Base-by-base conservation (phyloP, 2,113 vertebrate species). In the Erinaceus europaeus region DNA sequence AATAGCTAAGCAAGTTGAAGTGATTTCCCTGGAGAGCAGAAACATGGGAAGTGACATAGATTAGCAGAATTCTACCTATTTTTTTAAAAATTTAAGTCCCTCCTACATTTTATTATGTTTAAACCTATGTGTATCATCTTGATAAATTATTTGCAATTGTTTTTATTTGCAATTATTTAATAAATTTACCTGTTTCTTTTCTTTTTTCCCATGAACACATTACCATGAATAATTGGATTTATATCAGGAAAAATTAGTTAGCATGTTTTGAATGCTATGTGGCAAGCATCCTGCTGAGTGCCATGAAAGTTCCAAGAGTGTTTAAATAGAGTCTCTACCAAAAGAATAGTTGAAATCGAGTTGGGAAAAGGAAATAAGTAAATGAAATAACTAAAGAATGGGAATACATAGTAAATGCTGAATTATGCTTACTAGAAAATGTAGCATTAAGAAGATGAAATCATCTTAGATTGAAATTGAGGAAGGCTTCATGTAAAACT, bases 171-270 rank as follows among this genome's bases (percentile, higher is more conserved):
- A 88, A 82, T 44, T 88, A 50, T 78, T 83, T 83, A 89, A 74
- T 32, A 88, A 71, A 83, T 53, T 75, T 44, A 40, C n/a, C 27
- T 61, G 6, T 1, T 62, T 75, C 29, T 62, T 50, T 29, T 9
- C 64, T 83, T 82, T 55, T 79, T 36, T 18, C 50, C 29, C 61
- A 3, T 67, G 42, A 78, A 86, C 29, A 73, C 34, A 18, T 42
- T 21, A 53, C n/a, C 11, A 62, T 53, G 1, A 11, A 57, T 68
- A 76, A 86, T 73, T 34, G 38, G 20, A 52, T 81, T 92, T 89
- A 81, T 15, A 64, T 79, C 29, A 89, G 73, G 91, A 53, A 52
- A 67, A 36, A 32, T 85, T n/a, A 57, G 69, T 46, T 73, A 75
- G 69, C 50, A 82, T 82, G 86, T 71, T 6, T 44, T 55, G 36